Evolutionary conservation across 2,797 vertebrate species (phyloP), one percentile per base, ranked within the genome.

Genomic region (Heliangelus exortis): DNA sequence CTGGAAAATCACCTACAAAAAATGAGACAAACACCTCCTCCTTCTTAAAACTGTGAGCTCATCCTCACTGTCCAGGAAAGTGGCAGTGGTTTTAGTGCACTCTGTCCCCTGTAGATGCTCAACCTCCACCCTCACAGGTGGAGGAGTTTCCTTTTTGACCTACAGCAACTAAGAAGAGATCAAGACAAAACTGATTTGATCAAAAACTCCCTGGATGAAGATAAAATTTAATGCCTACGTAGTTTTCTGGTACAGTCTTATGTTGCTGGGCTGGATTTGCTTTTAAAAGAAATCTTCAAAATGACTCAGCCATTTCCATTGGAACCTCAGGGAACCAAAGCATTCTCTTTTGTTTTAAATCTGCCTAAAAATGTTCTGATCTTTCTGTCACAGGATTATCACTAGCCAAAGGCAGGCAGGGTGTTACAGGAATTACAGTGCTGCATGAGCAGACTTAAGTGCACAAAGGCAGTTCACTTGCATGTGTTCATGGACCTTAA

Each of bases 171-270:
- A 33, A 12, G 28, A 61, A 36, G 16, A 53, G 53, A 67, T 15
- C 47, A 63, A 63, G 15, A n/a, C 75, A 77, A 90, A 84, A 3
- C 31, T 20, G 59, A 41, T 39, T 53, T 14, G 18, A 75, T 28
- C 69, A 65, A 81, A 76, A 90, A 15, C 16, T 67, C 41, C 11
- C 36, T 54, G 31, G 10, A 41, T 21, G 12, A 78, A 75, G 12
- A 53, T 1, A 3, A 6, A 81, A 58, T n/a, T 66, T 3, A 73
- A 1, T 28, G 55, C 17, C 39, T 34, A 0, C 1, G 2, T 16
- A 15, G 53, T 20, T 67, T 77, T 77, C 54, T 61, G 26, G 29
- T 47, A 12, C 1, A 77, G 25, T 58, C 39, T 58, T 29, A 43
- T 16, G 39, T 34, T 54, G 36, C 55, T 67, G 43, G 62, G 75